phyloP scores from a whole-genome alignment of 1,140 invertebrate species.

The Bombus vancouverensis region DNA sequence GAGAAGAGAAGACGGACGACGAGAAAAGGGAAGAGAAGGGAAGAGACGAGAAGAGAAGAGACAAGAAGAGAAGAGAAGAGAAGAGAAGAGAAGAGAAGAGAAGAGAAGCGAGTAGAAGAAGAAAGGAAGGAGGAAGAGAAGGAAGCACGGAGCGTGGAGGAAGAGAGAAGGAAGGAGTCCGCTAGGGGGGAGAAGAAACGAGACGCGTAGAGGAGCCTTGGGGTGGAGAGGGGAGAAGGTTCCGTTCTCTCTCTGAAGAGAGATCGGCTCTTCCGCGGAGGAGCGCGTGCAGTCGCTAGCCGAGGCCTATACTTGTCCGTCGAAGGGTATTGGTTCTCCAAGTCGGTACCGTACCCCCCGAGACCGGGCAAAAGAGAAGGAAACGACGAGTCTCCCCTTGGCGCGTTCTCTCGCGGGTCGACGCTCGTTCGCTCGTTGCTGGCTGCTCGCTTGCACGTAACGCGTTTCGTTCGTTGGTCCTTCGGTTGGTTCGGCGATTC shows the following conservation, averaged over 20 bases:
- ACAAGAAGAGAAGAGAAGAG: not conserved
- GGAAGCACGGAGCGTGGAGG: constrained; percentile 44
- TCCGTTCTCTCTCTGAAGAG: constrained; percentile 63
- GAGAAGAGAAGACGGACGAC: not conserved
- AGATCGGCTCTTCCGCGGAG: constrained; percentile 76
- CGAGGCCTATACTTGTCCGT: constrained; percentile 80
- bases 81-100: constrained; percentile 30
- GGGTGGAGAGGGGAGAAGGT: constrained; percentile 57
- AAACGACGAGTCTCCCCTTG: constrained; percentile 54
- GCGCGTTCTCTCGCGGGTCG: constrained; percentile 45
- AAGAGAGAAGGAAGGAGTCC: not conserved
- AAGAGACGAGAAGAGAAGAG: not conserved
- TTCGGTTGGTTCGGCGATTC: constrained; percentile 5
- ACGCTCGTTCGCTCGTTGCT: constrained; percentile 40
- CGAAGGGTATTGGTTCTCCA: constrained; percentile 75
- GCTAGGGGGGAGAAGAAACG: constrained; percentile 9
- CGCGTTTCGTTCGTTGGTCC: constrained; percentile 17
- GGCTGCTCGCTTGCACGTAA: constrained; percentile 10
- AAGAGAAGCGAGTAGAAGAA: constrained; percentile 4
- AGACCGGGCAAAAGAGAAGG: constrained; percentile 46
- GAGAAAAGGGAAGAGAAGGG: not conserved
- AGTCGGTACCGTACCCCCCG: constrained; percentile 60
- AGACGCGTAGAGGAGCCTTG: constrained; percentile 22
- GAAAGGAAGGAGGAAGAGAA: constrained; percentile 21
- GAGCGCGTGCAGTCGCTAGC: constrained; percentile 79